Evolutionary conservation across 2,888 invertebrate genomes (phyloP).

Genomic region (Drosophila lacicola): DNA sequence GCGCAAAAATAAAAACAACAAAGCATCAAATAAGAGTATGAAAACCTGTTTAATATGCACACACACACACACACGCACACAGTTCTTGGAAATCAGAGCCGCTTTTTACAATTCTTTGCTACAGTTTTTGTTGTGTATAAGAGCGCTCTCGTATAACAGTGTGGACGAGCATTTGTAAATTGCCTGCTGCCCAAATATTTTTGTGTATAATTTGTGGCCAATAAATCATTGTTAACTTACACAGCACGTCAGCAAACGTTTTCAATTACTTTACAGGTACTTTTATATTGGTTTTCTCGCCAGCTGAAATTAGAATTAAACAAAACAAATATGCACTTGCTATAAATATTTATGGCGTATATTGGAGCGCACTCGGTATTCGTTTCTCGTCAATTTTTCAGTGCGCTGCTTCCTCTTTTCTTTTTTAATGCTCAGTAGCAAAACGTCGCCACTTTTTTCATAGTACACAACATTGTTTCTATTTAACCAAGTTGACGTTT

Average conservation of each 20-base stretch:
- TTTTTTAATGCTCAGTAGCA: conserved; percentile 44
- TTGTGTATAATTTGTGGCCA: conserved; percentile 20
- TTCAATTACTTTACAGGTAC: conserved; percentile 30
- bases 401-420: conserved; percentile 49
- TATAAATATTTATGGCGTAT: conserved; percentile 33
- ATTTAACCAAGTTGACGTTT: conserved; percentile 9
- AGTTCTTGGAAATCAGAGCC: conserved; percentile 64
- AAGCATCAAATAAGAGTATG: conserved; percentile 50
- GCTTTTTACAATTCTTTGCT: conserved; percentile 56
- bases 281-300: conserved; percentile 5
- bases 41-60: conserved; percentile 55
- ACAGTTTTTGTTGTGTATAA: conserved; percentile 61
- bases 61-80: conserved; percentile 11
- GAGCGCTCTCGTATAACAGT: conserved; percentile 44
- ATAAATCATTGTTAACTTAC: conserved; percentile 58
- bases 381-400: conserved; percentile 47
- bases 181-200: conserved; percentile 23
- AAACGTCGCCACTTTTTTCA: conserved; percentile 63
- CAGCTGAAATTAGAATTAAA: conserved; percentile 54
- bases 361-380: conserved; percentile 44
- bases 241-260: conserved; percentile 28
- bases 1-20: conserved; percentile 50
- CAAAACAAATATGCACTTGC: conserved; percentile 45
- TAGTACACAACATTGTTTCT: conserved; percentile 39
- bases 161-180: conserved; percentile 4